Percentiles rank a stretch among this genome's conserved stretches.
phyloP scores from a whole-genome alignment of 2,888 invertebrate genomes.

The Xanthorhoe designata region DNA sequence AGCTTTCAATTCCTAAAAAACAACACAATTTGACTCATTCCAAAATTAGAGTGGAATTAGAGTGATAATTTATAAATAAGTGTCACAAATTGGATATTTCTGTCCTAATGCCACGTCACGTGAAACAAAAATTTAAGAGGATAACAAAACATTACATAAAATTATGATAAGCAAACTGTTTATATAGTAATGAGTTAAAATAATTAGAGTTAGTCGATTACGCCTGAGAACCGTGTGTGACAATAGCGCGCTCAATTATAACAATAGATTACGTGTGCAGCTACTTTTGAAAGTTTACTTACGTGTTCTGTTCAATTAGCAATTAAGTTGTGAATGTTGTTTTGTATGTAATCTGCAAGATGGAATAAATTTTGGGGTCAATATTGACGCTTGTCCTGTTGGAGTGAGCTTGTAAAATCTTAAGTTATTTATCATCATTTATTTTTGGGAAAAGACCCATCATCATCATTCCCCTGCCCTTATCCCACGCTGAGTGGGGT shows the following conservation, averaged over 20 bases:
- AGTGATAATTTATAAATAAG: too few relatives aligned
- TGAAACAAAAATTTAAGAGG: constrained; percentile 1
- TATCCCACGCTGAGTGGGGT: too few relatives aligned
- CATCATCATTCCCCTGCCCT: too few relatives aligned
- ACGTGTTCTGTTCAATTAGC: constrained; percentile 29
- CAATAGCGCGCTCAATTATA: constrained; percentile 34
- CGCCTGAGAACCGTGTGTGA: constrained; percentile 36
- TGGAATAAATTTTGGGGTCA: background rate
- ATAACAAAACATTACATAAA: constrained; percentile 23
- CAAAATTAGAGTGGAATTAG: too few relatives aligned
- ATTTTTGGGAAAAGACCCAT: too few relatives aligned
- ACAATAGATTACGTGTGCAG: constrained; percentile 38
- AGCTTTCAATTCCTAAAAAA: too few relatives aligned
- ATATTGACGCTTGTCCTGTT: background rate
- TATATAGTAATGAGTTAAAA: constrained; percentile 30
- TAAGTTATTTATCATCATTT: too few relatives aligned
- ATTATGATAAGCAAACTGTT: constrained; percentile 22
- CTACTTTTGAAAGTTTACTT: constrained; percentile 34
- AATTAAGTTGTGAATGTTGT: constrained; percentile 26
- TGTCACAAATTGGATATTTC: background rate
- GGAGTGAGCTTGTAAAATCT: too few relatives aligned
- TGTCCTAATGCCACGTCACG: background rate
- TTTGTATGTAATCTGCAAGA: constrained; percentile 2
- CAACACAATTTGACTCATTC: too few relatives aligned
- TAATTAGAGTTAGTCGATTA: constrained; percentile 29